Conservation (phyloP, 2,113 vertebrate genomes). For the Calidris pugnax region DNA sequence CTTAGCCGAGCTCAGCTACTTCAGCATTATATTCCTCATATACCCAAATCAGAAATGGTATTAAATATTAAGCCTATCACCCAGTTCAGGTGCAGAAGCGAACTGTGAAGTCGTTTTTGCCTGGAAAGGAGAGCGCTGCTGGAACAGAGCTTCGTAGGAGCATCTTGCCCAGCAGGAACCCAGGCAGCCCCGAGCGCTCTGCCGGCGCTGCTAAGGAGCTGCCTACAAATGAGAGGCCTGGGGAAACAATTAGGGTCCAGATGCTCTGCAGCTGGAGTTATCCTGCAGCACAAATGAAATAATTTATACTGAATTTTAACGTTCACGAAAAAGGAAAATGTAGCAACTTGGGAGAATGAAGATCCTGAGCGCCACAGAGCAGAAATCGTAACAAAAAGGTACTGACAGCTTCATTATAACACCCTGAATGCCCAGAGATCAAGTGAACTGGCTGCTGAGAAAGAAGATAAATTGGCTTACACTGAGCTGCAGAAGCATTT, state of each 20-base stretch:
- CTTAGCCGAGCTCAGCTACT: neutral
- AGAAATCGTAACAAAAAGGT: neutral
- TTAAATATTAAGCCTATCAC: neutral
- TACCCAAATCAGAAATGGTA: neutral
- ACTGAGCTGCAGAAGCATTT: neutral
- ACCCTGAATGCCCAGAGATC: neutral
- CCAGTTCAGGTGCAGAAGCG: neutral
- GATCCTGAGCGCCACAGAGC: neutral
- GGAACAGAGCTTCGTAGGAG: neutral
- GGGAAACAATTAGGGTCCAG: slow-evolving; percentile 26
- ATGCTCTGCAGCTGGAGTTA: slow-evolving; percentile 32
- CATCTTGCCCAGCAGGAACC: neutral
- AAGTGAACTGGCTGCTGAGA: neutral
- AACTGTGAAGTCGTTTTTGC: neutral
- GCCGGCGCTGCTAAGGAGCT: neutral
- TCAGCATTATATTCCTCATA: neutral
- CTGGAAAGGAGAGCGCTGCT: neutral
- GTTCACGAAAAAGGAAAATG: neutral
- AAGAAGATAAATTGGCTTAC: neutral
- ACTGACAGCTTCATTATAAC: slow-evolving; percentile 9
- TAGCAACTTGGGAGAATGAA: neutral
- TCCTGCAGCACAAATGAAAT: neutral
- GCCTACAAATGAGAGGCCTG: neutral
- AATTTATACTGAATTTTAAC: neutral
- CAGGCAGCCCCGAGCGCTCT: neutral